Base-by-base conservation (phyloP, 2,113 vertebrate genomes). In the Pseudolaguvia tuberculata region DNA sequence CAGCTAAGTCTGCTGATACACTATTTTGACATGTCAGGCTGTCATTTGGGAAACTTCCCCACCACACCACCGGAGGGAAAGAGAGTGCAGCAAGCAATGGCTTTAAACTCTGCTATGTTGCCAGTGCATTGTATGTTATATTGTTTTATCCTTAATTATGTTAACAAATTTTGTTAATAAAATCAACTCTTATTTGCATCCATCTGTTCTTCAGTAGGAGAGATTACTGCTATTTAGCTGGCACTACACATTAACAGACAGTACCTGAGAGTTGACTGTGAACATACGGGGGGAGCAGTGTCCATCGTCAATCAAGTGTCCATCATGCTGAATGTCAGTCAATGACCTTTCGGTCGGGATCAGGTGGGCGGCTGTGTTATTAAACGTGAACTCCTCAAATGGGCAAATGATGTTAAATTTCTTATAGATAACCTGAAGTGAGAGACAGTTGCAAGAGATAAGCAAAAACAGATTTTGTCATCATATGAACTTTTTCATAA, bases 381-480 rank as follows among this genome's bases (percentile, higher is more conserved):
- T 98, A 59, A 61, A 25, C 0, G 85, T 82, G 67, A 58, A 89
- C 75, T 89, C 89, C 0, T 84, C 86, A 42, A 99, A 92, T 0
- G 95, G 95, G 80, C 97, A 99, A 2, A 91, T 87, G 69, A 98
- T 92, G 76, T 96, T 94, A 72, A 98, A 98, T 87, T 92, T 98
- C 86, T 99, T 99, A 81, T 93, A 99, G 84, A 93, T 98, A 45
- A 99, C 96, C 97, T 99, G 80, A 20, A 55, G n/a, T 8, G 21
- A 69, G 2, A 73, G 23, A 68, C 31, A 6, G 31, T 35, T 4
- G 31, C 31, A 6, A 35, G 7, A 50, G 20, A 10, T 2, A 61
- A 20, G 12, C 39, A 42, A 14, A 53, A 31, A 13, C n/a, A 45
- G 59, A 63, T 63, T 63, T 45, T 21, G 31, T 42, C 3, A 11